Conservation (phyloP, 2,888 invertebrate species). For the Drosophila antonietae region DNA sequence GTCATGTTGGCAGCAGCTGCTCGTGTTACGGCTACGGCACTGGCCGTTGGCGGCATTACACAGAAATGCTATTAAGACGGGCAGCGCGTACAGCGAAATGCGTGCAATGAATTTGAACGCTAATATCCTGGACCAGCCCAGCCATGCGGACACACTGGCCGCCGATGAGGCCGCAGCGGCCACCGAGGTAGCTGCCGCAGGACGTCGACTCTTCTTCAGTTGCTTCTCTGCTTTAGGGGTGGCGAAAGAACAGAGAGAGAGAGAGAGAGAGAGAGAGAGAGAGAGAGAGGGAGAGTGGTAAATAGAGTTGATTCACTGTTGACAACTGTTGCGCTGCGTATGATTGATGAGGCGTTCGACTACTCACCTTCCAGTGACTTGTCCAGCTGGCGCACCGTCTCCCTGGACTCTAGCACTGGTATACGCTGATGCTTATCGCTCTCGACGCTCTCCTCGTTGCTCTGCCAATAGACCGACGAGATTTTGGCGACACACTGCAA, state of each 20-base stretch:
- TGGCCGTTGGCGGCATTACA: conserved; percentile 54
- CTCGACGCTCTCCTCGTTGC: conserved; percentile 94
- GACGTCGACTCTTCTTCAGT: conserved; percentile 72
- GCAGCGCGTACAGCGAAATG: conserved; percentile 74
- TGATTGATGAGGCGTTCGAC: conserved; percentile 63
- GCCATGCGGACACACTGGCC: conserved; percentile 35
- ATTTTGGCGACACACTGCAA: conserved; percentile 93
- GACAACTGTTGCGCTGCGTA: conserved; percentile 58
- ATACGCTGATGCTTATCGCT: conserved; percentile 90
- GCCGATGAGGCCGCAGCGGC: conserved; percentile 60
- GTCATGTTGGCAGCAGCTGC: conserved; percentile 46
- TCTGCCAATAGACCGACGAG: conserved; percentile 93
- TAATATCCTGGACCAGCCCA: conserved; percentile 70
- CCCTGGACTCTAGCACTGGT: conserved; percentile 91
- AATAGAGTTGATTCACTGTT: conserved; percentile 21
- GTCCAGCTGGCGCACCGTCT: conserved; percentile 87
- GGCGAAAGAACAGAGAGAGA: neutral
- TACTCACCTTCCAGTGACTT: conserved; percentile 81
- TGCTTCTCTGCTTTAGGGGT: conserved; percentile 66
- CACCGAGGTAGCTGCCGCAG: conserved; percentile 74
- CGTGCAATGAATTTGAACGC: conserved; percentile 73
- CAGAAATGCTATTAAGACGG: conserved; percentile 80
- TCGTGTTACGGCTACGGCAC: conserved; percentile 20
- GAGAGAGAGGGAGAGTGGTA: neutral
- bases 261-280: neutral